Percentiles rank a stretch among this genome's conserved stretches.
Evolutionary conservation across 64 coral and sea anemone genomes (phyloP).

Genomic region (Montipora sp.): DNA sequence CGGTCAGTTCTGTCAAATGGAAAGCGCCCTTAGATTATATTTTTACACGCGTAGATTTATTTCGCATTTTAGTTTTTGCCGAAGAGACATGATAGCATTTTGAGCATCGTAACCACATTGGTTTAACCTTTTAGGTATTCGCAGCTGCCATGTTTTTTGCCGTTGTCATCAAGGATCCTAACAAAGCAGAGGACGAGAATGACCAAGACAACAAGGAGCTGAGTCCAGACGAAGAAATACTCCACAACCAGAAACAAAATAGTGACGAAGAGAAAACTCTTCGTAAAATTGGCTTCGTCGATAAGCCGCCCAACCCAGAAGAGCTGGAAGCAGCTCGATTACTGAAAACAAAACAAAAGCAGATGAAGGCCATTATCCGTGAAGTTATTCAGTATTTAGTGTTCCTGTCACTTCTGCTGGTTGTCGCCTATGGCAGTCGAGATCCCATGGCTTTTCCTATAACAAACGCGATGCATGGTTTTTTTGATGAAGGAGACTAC

Average conservation of each 20-base stretch:
- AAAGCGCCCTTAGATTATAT: no score
- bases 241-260: constrained; percentile 73
- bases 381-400: constrained; percentile 85
- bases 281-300: constrained; percentile 86
- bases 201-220: constrained; percentile 70
- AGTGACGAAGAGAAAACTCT: constrained; percentile 81
- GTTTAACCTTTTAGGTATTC: constrained; percentile 52
- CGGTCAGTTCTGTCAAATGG: no score
- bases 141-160: constrained; percentile 94
- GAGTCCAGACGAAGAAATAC: constrained; percentile 75
- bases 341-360: constrained; percentile 80
- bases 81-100: no score
- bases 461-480: constrained; percentile 70
- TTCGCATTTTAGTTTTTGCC: no score
- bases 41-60: no score
- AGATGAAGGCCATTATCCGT: constrained; percentile 86
- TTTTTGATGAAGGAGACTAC: constrained; percentile 69
- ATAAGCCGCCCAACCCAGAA: constrained; percentile 82
- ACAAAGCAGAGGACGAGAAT: constrained; percentile 84
- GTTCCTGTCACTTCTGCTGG: constrained; percentile 65
- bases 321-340: constrained; percentile 73
- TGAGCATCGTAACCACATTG: no score
- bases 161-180: constrained; percentile 90
- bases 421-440: constrained; percentile 84
- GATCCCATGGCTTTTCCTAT: constrained; percentile 87